These are phyloP conservation scores for Psittacara wagleri DNA, from an alignment of 2,113 vertebrate genomes.

Conservation along the genomic window DNA sequence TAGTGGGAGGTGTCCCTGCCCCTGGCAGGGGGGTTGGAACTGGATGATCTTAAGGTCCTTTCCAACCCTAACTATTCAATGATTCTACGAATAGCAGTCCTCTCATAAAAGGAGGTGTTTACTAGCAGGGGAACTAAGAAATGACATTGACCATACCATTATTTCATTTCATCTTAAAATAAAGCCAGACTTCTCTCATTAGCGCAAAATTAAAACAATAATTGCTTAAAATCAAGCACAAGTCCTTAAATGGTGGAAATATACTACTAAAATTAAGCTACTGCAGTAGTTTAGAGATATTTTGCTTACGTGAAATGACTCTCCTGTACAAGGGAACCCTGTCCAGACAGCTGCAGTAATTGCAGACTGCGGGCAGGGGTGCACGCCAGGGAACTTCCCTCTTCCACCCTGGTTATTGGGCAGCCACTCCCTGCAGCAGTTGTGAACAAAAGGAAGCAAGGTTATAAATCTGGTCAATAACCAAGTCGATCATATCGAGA, in stretches of 20 bases:
- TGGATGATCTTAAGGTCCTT: too few species aligned
- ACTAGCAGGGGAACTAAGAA: not conserved
- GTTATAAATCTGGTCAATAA: not conserved
- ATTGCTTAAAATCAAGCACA: not conserved
- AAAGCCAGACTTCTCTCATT: not conserved
- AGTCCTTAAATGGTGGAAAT: not conserved
- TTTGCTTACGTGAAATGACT: constrained; percentile 83
- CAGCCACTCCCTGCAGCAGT: constrained; percentile 22
- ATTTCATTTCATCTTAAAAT: not conserved
- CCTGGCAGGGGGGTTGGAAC: too few species aligned
- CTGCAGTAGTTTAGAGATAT: not conserved
- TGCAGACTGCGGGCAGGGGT: constrained; percentile 83
- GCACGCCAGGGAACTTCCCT: constrained; percentile 52
- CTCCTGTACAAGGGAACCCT: constrained; percentile 79
- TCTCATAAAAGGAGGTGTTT: not conserved
- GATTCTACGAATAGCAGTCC: not conserved
- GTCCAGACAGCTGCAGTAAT: constrained; percentile 90
- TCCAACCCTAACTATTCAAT: too few species aligned
- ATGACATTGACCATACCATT: not conserved
- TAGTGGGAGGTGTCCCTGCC: too few species aligned
- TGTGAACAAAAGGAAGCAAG: not conserved
- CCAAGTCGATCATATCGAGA: not conserved
- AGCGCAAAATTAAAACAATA: not conserved
- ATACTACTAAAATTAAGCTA: not conserved
- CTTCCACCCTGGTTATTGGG: constrained; percentile 48